A percentile compares a stretch with the other conserved stretches of the same genome.
Conservation (phyloP, 2,888 invertebrate species). For the Brenthis hecate region DNA sequence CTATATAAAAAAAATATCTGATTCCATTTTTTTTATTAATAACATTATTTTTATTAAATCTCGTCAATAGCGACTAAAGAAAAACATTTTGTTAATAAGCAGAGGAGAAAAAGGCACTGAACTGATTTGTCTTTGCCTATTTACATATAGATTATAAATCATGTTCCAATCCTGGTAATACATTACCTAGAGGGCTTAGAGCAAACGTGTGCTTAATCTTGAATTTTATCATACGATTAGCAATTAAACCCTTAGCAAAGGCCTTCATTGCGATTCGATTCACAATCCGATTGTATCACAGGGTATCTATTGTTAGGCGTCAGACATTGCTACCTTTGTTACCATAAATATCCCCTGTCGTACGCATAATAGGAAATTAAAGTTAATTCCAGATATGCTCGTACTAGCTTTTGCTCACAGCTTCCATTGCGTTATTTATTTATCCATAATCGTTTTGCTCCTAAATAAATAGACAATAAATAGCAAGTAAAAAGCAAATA, state of each 20-base stretch:
- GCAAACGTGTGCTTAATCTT: constrained; percentile 33
- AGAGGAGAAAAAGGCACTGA: too few relatives aligned
- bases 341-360: constrained; percentile 11
- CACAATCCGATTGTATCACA: constrained; percentile 37
- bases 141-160: background rate
- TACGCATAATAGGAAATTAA: background rate
- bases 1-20: too few relatives aligned
- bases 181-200: constrained; percentile 28
- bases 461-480: too few relatives aligned
- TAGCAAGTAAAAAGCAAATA: too few relatives aligned
- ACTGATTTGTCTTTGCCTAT: too few relatives aligned
- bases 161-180: constrained; percentile 15
- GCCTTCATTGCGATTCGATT: constrained; percentile 38
- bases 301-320: constrained; percentile 31
- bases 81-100: too few relatives aligned
- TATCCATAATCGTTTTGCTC: too few relatives aligned
- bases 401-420: too few relatives aligned
- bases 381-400: background rate
- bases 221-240: constrained; percentile 37
- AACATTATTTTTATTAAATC: too few relatives aligned
- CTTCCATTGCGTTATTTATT: too few relatives aligned
- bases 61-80: too few relatives aligned
- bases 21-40: too few relatives aligned
- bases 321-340: constrained; percentile 32
- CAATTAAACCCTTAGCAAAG: constrained; percentile 39